Conservation (phyloP, 2,888 invertebrate genomes). For the Tanypteryx hageni region DNA sequence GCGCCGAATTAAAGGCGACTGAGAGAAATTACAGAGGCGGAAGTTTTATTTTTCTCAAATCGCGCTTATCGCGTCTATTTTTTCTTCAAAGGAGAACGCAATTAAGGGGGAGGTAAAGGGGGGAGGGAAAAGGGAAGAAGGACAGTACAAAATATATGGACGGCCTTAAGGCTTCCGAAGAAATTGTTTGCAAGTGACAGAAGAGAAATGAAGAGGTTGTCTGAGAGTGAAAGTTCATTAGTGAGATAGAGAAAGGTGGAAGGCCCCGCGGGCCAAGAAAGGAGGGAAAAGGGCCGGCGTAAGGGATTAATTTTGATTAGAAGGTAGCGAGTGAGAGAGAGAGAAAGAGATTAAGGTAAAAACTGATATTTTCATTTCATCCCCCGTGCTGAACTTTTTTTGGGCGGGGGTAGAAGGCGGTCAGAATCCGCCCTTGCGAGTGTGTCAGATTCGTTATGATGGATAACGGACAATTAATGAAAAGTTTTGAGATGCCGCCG, state of each 20-base stretch:
- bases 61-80: neutral
- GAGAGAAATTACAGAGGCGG: neutral
- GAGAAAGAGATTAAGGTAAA: neutral
- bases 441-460: conserved; percentile 2
- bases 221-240: conserved; percentile 49
- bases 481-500: conserved; percentile 17
- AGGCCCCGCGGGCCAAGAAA: neutral
- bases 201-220: conserved; percentile 21
- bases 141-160: conserved; percentile 31
- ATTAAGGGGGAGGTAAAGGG: neutral
- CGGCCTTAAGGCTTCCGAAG: conserved; percentile 57
- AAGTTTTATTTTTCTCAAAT: conserved; percentile 20
- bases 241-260: neutral
- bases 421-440: neutral
- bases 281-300: neutral
- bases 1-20: neutral
- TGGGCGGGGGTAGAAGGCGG: neutral
- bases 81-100: conserved; percentile 21
- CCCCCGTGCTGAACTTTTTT: neutral
- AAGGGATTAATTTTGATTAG: conserved; percentile 40
- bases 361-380: neutral
- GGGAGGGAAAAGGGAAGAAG: neutral
- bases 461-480: conserved; percentile 46
- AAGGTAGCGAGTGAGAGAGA: neutral
- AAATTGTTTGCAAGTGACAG: conserved; percentile 63